These are phyloP conservation scores for Muscidifurax raptorellus DNA, from an alignment of 1,140 invertebrate genomes.

Conservation along the genomic window DNA sequence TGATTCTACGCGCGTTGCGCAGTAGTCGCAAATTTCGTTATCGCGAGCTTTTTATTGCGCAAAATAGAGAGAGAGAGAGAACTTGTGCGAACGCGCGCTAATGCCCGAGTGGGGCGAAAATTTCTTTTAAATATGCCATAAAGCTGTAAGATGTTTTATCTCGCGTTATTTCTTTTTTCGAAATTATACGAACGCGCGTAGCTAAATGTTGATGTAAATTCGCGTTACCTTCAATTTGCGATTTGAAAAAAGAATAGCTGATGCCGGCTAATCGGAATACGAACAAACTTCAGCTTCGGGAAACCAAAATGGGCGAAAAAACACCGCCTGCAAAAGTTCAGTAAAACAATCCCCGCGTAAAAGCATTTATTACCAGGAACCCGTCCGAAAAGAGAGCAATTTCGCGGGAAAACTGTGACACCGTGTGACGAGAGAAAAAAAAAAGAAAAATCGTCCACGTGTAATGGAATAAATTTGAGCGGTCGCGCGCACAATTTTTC, in stretches of 20 bases:
- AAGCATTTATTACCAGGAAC: too few relatives aligned
- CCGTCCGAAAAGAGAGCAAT: too few relatives aligned
- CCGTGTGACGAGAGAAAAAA: too few relatives aligned
- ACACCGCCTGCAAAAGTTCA: too few relatives aligned
- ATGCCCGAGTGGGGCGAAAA: background rate
- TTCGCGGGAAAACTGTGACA: too few relatives aligned
- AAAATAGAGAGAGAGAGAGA: background rate
- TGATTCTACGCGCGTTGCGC: background rate
- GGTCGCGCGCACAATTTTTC: too few relatives aligned
- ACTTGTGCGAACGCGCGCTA: background rate
- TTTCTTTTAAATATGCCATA: conserved; percentile 2
- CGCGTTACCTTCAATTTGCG: background rate
- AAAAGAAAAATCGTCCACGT: too few relatives aligned
- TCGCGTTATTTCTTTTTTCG: background rate
- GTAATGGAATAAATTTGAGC: too few relatives aligned
- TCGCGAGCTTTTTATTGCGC: background rate
- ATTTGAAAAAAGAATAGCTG: background rate
- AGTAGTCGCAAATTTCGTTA: background rate
- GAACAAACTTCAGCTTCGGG: background rate
- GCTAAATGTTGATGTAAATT: background rate
- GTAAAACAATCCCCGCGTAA: too few relatives aligned
- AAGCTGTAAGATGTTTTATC: background rate
- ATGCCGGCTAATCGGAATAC: too few relatives aligned
- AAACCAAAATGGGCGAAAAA: too few relatives aligned
- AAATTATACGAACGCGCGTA: background rate